Base-by-base conservation (phyloP, 2,113 vertebrate genomes). In the Rhinopomastus cyanomelas region DNA sequence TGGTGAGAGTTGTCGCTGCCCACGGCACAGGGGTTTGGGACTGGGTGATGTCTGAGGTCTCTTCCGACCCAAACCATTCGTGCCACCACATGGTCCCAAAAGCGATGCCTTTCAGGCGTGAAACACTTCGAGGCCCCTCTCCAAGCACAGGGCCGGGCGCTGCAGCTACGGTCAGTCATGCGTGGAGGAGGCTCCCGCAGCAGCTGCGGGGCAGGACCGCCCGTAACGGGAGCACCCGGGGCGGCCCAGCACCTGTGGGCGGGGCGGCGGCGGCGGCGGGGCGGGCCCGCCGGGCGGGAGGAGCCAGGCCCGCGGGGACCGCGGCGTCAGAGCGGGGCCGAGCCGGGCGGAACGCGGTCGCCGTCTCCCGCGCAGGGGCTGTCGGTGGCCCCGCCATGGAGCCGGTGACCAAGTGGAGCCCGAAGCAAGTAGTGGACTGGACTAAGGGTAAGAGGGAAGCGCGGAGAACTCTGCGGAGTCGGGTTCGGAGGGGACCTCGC, bases 341-440 rank as follows among this genome's bases (percentile, higher is more conserved):
- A 42, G 39, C 39, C 39, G 39, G 39, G 39, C 39, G 59, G 44
- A 66, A 80, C 8, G 53, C 20, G 44, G 74, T 5, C 37, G 71
- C 27, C 7, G 20, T 68, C 9, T 14, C 37, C 61, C 3, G 36
- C 3, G 36, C 51, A 17, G 48, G 86, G 79, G 42, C 26, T 56
- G 48, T 84, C 73, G 37, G 23, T 56, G 49, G 79, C 16, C 16
- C n/a, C 29, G 46, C 87, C 81, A 98, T 98, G 97, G 97, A 98
- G 71, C 97, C 97, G 15, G 97, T 98, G 73, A 97, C 97, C 80
- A 97, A 55, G 83, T 98, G 97, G 97, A 97, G 92, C 71, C 97
- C 97, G 59, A 97, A 96, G 74, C 97, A 98, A 96, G 97, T 98
- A 90, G 97, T 98, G 91, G 97, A 97, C 44, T 98, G 97, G 97